A percentile compares a stretch with the other conserved stretches of the same genome.
phyloP scores from a whole-genome alignment of 2,797 vertebrate genomes.

The Acanthiza pusilla region DNA sequence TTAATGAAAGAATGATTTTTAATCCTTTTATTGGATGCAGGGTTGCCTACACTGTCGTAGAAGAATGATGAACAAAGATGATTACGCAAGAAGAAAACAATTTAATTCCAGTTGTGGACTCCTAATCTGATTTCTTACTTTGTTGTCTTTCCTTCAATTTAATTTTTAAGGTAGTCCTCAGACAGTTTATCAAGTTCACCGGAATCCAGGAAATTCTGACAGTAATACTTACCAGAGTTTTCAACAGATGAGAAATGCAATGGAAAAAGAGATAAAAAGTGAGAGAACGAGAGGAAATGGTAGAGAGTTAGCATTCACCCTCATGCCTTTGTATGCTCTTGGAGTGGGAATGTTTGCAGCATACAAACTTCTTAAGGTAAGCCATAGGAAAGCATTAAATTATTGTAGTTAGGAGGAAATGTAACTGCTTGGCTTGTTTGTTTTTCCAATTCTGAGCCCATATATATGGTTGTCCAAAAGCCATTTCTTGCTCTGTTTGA shows the following conservation, averaged over 20 bases:
- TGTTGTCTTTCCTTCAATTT: not conserved
- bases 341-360: conserved; percentile 88
- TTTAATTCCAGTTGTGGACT: not conserved
- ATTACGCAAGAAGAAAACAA: not conserved
- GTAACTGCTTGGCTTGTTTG: not conserved
- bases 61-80: not conserved
- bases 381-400: not conserved
- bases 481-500: not conserved
- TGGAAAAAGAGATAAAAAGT: conserved; percentile 85
- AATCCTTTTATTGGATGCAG: not conserved
- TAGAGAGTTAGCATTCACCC: conserved; percentile 88
- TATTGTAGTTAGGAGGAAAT: not conserved
- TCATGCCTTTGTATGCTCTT: conserved; percentile 89
- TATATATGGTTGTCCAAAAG: not conserved
- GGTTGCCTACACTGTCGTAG: not conserved
- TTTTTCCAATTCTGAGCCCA: not conserved
- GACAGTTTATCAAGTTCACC: conserved; percentile 34
- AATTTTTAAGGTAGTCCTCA: conserved; percentile 46
- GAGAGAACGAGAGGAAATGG: conserved; percentile 81
- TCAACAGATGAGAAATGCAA: conserved; percentile 85
- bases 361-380: conserved; percentile 90
- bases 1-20: not conserved
- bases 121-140: not conserved
- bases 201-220: conserved; percentile 59
- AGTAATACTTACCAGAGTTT: conserved; percentile 72